Evolutionary conservation across 2,888 invertebrate genomes (phyloP).

Genomic region (Podotricha telesiphe): DNA sequence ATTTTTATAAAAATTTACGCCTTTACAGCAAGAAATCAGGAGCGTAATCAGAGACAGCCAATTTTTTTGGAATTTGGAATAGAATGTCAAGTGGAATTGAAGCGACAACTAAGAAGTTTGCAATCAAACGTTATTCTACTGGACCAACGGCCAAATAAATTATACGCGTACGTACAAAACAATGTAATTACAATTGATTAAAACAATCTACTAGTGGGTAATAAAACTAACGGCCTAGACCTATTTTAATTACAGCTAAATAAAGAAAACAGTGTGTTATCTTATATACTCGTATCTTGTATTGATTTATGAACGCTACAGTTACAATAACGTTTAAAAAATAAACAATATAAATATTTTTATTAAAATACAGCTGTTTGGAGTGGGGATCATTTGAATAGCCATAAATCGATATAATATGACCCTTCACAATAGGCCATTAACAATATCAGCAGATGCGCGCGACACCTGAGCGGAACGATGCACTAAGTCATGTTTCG

Average conservation of each 20-base stretch:
- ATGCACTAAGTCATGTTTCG: conserved; percentile 32
- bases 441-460: conserved; percentile 73
- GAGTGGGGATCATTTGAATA: conserved; percentile 38
- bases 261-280: neutral
- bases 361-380: conserved; percentile 41
- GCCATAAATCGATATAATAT: conserved; percentile 44
- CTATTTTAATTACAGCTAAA: neutral
- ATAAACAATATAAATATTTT: conserved; percentile 12
- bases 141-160: neutral
- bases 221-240: neutral
- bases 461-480: conserved; percentile 66
- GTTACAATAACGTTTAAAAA: conserved; percentile 22
- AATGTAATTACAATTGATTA: neutral
- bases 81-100: no score
- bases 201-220: neutral
- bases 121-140: no score
- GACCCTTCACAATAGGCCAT: conserved; percentile 69
- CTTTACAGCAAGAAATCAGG: no score
- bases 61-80: no score
- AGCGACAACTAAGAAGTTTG: no score
- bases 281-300: no score
- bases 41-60: no score
- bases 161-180: neutral
- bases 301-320: conserved; percentile 1
- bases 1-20: no score